Evolutionary conservation across 2,797 vertebrate genomes (phyloP).

Genomic region (Ambastaia sidthimunki): DNA sequence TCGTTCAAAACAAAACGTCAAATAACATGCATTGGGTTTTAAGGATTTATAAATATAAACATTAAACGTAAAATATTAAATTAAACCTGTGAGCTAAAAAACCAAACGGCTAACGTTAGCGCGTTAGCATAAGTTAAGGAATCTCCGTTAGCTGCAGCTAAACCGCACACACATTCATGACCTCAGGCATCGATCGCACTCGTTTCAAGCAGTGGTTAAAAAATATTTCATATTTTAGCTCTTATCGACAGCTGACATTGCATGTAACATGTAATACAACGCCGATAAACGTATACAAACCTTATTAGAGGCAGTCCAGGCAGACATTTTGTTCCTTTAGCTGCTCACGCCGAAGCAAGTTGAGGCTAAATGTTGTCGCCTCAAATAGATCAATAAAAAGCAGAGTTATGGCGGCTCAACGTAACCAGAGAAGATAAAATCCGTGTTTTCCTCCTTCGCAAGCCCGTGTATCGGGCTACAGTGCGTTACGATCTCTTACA

Average conservation of each 20-base stretch:
- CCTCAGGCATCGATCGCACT: background rate
- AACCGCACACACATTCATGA: conserved; percentile 29
- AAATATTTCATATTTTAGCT: background rate
- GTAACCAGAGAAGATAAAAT: background rate
- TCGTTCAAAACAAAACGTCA: background rate
- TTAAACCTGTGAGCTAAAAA: conserved; percentile 1
- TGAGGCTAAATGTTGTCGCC: conserved; percentile 55
- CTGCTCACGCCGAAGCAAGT: conserved; percentile 61
- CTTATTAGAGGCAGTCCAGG: conserved; percentile 75
- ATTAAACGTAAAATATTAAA: background rate
- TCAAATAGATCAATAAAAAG: conserved; percentile 15
- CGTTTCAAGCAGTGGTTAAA: background rate
- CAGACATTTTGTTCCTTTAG: conserved; percentile 82
- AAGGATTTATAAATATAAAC: background rate
- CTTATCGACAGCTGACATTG: background rate
- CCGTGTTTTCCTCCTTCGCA: conserved; percentile 22
- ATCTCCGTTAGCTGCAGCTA: conserved; percentile 43
- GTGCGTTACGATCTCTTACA: conserved; percentile 45
- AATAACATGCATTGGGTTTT: too few species aligned
- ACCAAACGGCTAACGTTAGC: conserved; percentile 25
- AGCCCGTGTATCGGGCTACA: conserved; percentile 53
- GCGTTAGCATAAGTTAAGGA: conserved; percentile 47
- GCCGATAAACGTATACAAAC: conserved; percentile 63
- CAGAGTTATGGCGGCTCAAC: background rate
- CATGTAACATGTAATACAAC: background rate